phyloP scores from a whole-genome alignment of 2,888 invertebrate genomes.

The Gari tellinella region DNA sequence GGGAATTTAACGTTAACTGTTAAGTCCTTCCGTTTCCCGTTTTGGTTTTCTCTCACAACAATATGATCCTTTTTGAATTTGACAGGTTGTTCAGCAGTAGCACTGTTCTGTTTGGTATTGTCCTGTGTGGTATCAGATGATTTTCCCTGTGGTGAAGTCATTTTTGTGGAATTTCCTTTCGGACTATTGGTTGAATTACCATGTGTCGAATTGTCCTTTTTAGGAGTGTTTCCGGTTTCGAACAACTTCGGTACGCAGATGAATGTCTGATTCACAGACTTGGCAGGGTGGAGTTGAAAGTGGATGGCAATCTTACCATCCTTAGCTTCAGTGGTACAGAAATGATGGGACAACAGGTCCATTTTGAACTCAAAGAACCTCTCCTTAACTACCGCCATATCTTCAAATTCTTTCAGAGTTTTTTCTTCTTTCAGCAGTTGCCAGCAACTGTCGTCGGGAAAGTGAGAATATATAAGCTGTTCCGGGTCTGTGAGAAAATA shows the following conservation, averaged over 20 bases:
- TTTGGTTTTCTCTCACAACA: no score
- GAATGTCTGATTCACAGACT: neutral
- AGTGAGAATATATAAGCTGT: constrained; percentile 69
- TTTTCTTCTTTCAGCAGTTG: constrained; percentile 67
- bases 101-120: no score
- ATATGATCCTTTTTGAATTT: no score
- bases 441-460: constrained; percentile 70
- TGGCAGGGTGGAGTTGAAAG: constrained; percentile 43
- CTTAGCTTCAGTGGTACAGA: constrained; percentile 60
- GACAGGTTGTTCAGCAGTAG: no score
- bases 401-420: constrained; percentile 64
- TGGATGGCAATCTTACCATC: constrained; percentile 66
- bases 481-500: constrained; percentile 77
- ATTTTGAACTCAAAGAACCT: constrained; percentile 71
- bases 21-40: no score
- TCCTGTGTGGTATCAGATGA: no score
- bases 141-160: no score
- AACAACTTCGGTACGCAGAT: neutral
- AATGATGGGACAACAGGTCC: constrained; percentile 55
- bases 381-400: constrained; percentile 70
- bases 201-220: no score
- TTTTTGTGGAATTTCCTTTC: no score
- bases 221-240: neutral
- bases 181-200: no score
- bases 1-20: no score